These are phyloP conservation scores for Eueides isabella DNA, from an alignment of 1,140 invertebrate species.

Conservation along the genomic window DNA sequence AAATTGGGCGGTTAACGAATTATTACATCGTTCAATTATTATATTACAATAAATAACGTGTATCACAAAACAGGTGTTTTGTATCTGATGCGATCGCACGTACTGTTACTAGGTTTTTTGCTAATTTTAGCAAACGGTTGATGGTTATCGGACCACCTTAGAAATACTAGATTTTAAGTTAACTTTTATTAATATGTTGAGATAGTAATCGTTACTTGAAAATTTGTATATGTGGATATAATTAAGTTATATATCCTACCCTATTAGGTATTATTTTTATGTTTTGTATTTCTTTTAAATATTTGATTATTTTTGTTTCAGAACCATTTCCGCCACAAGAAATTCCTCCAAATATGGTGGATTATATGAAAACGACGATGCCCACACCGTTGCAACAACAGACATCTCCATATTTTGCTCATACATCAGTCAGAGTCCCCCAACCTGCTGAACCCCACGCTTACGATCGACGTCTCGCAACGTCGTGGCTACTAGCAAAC, in stretches of 20 bases:
- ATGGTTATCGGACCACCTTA: constrained; percentile 20
- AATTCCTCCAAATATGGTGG: constrained; percentile 65
- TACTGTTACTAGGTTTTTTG: constrained; percentile 7
- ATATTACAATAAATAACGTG: constrained; percentile 10
- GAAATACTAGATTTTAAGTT: constrained; percentile 5
- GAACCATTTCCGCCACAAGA: constrained; percentile 71
- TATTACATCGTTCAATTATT: constrained; percentile 12
- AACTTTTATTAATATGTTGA: constrained; percentile 3
- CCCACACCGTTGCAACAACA: constrained; percentile 60
- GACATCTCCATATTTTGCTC: constrained; percentile 73
- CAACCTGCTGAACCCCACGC: constrained; percentile 63
- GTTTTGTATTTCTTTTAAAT: not conserved
- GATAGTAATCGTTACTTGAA: constrained; percentile 10
- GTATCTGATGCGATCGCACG: not conserved
- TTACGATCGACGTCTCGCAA: constrained; percentile 82
- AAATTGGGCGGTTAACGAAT: constrained; percentile 13
- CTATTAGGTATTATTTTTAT: not conserved
- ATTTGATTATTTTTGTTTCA: constrained; percentile 66
- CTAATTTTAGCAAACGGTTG: not conserved
- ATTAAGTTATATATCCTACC: too few relatives aligned
- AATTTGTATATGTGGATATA: constrained; percentile 19
- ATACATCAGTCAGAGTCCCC: constrained; percentile 64
- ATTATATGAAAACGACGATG: constrained; percentile 70
- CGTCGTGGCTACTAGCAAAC: constrained; percentile 82
- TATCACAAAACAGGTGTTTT: constrained; percentile 18